Evolutionary conservation across 1,140 invertebrate species (phyloP).

Genomic region (Drosophila sturtevanti): DNA sequence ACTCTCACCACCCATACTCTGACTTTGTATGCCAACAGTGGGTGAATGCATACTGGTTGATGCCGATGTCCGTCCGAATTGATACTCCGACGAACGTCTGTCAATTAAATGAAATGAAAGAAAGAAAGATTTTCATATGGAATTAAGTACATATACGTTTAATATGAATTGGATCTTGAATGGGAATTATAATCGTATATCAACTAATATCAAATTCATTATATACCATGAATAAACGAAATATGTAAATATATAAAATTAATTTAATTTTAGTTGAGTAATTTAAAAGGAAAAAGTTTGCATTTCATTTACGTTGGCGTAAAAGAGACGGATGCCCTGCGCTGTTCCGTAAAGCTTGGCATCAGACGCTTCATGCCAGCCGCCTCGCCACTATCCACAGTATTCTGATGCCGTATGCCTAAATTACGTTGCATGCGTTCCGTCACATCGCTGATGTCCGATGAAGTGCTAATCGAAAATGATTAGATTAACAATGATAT

Average conservation of each 20-base stretch:
- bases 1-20: constrained; percentile 25
- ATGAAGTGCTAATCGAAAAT: constrained; percentile 85
- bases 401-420: constrained; percentile 86
- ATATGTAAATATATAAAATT: too few species aligned
- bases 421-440: constrained; percentile 85
- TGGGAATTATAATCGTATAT: too few species aligned
- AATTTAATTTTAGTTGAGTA: neutral
- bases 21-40: constrained; percentile 4
- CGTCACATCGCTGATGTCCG: constrained; percentile 87
- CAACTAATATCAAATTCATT: too few species aligned
- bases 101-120: neutral
- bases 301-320: constrained; percentile 55
- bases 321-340: constrained; percentile 82
- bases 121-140: neutral
- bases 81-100: constrained; percentile 40
- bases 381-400: constrained; percentile 84
- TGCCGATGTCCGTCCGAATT: constrained; percentile 22
- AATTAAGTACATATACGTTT: too few species aligned
- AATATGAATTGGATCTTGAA: too few species aligned
- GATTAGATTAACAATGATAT: neutral
- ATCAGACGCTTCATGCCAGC: constrained; percentile 58
- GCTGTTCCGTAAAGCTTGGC: constrained; percentile 73
- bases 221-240: too few species aligned
- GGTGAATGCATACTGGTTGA: constrained; percentile 31
- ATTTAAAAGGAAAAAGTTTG: neutral